A percentile compares a stretch with the other conserved stretches of the same genome.
Conservation (phyloP, 2,888 invertebrate species). For the Actias luna region DNA sequence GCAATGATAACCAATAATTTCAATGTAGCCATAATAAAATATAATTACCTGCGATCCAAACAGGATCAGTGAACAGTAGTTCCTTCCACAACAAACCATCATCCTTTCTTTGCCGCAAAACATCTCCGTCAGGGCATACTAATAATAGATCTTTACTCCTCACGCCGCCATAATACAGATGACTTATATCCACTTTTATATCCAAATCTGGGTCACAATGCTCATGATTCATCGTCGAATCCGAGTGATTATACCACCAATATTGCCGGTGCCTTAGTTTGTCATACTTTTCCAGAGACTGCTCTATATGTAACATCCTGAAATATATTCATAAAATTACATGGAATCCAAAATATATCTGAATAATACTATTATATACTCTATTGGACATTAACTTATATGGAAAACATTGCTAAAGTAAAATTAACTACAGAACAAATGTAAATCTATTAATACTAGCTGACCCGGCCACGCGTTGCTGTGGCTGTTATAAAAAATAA, state of each 20-base stretch:
- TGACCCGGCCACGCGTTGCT: too few relatives aligned
- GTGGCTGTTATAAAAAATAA: too few relatives aligned
- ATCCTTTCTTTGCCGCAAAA: conserved; percentile 53
- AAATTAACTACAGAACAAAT: too few relatives aligned
- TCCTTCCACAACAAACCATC: conserved; percentile 68
- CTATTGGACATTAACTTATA: too few relatives aligned
- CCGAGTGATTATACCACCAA: conserved; percentile 54
- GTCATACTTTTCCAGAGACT: conserved; percentile 55
- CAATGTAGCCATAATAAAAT: background rate
- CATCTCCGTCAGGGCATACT: conserved; percentile 67
- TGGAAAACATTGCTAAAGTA: too few relatives aligned
- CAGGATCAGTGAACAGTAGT: conserved; percentile 65
- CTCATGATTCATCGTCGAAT: background rate
- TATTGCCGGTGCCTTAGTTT: conserved; percentile 60
- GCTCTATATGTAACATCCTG: conserved; percentile 67
- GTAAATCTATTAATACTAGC: too few relatives aligned
- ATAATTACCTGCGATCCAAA: conserved; percentile 60
- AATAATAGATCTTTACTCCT: conserved; percentile 59
- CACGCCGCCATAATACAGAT: conserved; percentile 47
- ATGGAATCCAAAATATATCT: background rate
- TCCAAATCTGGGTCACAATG: conserved; percentile 37
- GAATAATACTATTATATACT: background rate
- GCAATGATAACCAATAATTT: background rate
- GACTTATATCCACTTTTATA: conserved; percentile 35
- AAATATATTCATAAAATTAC: conserved; percentile 23